phyloP scores from a whole-genome alignment of 2,888 invertebrate genomes.

The Meiosimyza decipiens region DNA sequence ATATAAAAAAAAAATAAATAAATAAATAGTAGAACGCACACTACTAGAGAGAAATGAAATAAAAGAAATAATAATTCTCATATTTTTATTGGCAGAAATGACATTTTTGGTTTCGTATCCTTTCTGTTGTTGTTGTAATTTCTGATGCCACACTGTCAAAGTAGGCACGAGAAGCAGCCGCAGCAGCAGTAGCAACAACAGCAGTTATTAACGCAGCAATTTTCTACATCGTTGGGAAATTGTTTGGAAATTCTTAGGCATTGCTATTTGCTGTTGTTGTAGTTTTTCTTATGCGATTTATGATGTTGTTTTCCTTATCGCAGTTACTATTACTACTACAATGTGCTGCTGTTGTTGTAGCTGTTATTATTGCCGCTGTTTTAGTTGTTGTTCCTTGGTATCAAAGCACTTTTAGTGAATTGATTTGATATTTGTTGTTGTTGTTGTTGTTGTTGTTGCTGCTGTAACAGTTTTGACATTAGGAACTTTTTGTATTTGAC shows the following conservation, averaged over 20 bases:
- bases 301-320: not conserved
- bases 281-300: not conserved
- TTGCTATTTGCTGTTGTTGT: slow-evolving; percentile 39
- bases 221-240: slow-evolving; percentile 43
- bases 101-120: slow-evolving; percentile 37
- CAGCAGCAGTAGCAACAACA: not conserved
- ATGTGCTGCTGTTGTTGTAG: slow-evolving; percentile 32
- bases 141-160: no score
- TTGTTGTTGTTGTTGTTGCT: slow-evolving; percentile 15
- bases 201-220: slow-evolving; percentile 52
- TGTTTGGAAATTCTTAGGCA: slow-evolving; percentile 3
- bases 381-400: no score
- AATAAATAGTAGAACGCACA: not conserved
- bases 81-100: slow-evolving; percentile 39
- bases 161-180: no score
- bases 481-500: slow-evolving; percentile 51
- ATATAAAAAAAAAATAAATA: slow-evolving; percentile 2
- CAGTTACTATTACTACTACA: slow-evolving; percentile 35
- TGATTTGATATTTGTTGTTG: slow-evolving; percentile 15
- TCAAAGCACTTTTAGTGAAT: no score
- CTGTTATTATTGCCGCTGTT: slow-evolving; percentile 11
- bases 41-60: not conserved
- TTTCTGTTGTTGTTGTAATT: slow-evolving; percentile 40
- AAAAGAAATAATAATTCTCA: slow-evolving; percentile 31
- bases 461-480: slow-evolving; percentile 45